Base-by-base conservation (phyloP, 2,888 invertebrate species). In the Morpho deidamia region DNA sequence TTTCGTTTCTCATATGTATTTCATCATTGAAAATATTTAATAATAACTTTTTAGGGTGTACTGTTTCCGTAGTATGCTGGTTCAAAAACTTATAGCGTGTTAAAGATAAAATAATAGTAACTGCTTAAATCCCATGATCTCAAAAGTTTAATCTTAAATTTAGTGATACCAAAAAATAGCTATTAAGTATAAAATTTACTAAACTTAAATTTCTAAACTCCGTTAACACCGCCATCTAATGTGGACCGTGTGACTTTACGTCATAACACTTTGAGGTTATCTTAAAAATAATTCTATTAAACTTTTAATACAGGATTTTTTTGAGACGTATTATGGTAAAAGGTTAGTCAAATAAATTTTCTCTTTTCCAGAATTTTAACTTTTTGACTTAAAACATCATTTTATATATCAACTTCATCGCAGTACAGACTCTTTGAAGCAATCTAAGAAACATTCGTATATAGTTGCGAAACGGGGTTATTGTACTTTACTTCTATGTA, bases 211-310 rank as follows among this genome's bases (percentile, higher is more conserved):
- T 33, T 40, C 3, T 0, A 69, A 76, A 68, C 78, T 72, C 75
- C 77, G 74, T 35, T 23, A 10, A 35, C 55, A 71, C 39, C 74
- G 80, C 62, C 81, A 81, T 81, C 81, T 83, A 59, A 73, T 60
- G 63, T 38, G 51, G 12, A 12, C 47, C 40, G 37, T 37, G 44
- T 11, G 43, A 7, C 65, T 11, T 56, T 46, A 55, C 58, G 62
- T 66, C 64, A 65, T 51, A 59, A 56, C 50, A 52, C 58, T 72
- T 78, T 67, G 67, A 83, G 83, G 82, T 83, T 83, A 83, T 72
- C 61, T 64, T 61, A 55, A 3, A 34, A 37, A 53, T 60, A 51
- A 54, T 53, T 33, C 7, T 9, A 44, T 43, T 11, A 53, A 54
- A 59, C 44, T 32, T 33, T 11, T 44, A 7, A 33, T 10, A 8